A percentile compares a stretch with the other conserved stretches of the same genome.
These are phyloP conservation scores for Stenolophus ochropezus DNA, from an alignment of 2,888 invertebrate species.

Conservation along the genomic window DNA sequence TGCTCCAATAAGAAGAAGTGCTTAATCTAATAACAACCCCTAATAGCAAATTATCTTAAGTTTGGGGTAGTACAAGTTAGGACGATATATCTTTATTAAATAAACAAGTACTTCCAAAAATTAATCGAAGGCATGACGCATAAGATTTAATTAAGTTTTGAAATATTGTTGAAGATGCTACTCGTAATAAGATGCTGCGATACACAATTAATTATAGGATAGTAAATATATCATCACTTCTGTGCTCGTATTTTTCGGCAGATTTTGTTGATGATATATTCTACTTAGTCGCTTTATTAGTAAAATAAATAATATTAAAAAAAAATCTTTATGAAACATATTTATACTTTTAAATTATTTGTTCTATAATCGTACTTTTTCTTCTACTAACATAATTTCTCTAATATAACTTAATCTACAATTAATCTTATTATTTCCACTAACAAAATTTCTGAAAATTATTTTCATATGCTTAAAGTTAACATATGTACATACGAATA, in stretches of 20 bases:
- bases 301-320: too few species aligned
- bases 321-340: too few species aligned
- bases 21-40: slow-evolving; percentile 48
- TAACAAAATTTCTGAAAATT: too few species aligned
- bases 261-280: not conserved
- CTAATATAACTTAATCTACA: too few species aligned
- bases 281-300: too few species aligned
- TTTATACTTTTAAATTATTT: too few species aligned
- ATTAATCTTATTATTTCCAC: too few species aligned
- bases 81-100: slow-evolving; percentile 50
- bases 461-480: too few species aligned
- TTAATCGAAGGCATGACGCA: slow-evolving; percentile 28
- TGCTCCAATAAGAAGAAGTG: slow-evolving; percentile 3
- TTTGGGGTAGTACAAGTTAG: slow-evolving; percentile 33
- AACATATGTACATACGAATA: too few species aligned
- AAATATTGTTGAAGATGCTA: not conserved
- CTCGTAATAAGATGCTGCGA: not conserved
- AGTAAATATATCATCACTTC: not conserved
- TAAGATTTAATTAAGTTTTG: not conserved
- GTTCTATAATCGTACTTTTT: too few species aligned
- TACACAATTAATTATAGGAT: not conserved
- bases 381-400: too few species aligned
- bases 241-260: not conserved
- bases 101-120: slow-evolving; percentile 51
- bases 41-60: slow-evolving; percentile 51